Conservation (phyloP, 2,888 invertebrate species). For the Lasioglossum pauxillum region DNA sequence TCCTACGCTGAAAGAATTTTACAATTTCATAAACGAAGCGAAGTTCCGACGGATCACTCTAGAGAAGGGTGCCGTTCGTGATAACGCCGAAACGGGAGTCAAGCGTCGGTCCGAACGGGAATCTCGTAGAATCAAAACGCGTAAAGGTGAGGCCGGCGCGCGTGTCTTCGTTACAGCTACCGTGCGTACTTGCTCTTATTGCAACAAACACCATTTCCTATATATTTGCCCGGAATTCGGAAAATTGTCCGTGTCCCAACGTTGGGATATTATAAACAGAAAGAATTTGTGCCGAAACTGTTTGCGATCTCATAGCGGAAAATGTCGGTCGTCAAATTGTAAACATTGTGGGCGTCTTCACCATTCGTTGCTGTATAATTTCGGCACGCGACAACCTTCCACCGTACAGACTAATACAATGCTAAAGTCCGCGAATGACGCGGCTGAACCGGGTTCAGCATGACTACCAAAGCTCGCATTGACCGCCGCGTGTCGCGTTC, state of each 20-base stretch:
- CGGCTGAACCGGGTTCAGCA: background rate
- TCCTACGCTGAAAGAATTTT: background rate
- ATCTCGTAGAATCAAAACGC: no score
- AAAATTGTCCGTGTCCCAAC: background rate
- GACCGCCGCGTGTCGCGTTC: background rate
- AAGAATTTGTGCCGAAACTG: background rate
- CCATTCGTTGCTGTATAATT: constrained; percentile 11
- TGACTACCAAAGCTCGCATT: background rate
- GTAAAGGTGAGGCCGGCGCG: no score
- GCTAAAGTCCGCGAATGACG: background rate
- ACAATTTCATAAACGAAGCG: no score
- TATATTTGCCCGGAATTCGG: background rate
- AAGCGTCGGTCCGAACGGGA: background rate
- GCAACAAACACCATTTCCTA: background rate
- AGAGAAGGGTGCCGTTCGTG: background rate
- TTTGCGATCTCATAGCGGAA: background rate
- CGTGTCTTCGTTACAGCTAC: background rate
- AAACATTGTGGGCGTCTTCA: background rate
- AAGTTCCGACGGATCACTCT: background rate
- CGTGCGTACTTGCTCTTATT: background rate
- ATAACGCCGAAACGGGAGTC: background rate
- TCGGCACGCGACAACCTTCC: background rate
- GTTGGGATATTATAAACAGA: background rate
- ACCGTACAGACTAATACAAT: no score
- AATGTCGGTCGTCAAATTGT: background rate